Conservation (phyloP, 37 sponge, comb jelly and placozoan species). For the Halisarca cf. caerulea region DNA sequence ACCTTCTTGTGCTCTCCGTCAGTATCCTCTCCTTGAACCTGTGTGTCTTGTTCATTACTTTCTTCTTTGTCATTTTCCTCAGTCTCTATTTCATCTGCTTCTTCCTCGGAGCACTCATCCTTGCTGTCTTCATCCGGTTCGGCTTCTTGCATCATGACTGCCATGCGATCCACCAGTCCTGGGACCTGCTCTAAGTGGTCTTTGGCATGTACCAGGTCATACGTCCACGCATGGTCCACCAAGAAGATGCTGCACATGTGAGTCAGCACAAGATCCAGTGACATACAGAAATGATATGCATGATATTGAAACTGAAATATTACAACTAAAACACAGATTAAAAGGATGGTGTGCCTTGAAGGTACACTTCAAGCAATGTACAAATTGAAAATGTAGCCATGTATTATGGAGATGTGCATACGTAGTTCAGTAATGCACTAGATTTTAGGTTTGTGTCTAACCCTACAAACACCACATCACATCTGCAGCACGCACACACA, state of each 20-base stretch:
- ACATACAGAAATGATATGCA: background rate
- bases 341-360: background rate
- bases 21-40: no score
- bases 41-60: background rate
- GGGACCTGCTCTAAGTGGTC: conserved; percentile 64
- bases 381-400: no score
- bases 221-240: conserved; percentile 96
- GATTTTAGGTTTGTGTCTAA: no score
- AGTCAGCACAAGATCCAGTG: no score
- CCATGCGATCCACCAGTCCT: conserved; percentile 75
- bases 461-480: no score
- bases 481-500: no score
- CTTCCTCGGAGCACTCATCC: conserved; percentile 22
- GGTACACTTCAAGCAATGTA: no score
- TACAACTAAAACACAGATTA: background rate
- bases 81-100: background rate
- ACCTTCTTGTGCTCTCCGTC: background rate
- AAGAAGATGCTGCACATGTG: conserved; percentile 77
- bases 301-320: background rate
- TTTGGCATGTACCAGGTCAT: conserved; percentile 53
- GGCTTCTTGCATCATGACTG: conserved; percentile 53
- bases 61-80: conserved; percentile 5
- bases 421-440: no score
- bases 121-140: background rate
- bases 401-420: no score